Base-by-base conservation (phyloP, 2,888 invertebrate genomes). In the Trachelus iudaicus region DNA sequence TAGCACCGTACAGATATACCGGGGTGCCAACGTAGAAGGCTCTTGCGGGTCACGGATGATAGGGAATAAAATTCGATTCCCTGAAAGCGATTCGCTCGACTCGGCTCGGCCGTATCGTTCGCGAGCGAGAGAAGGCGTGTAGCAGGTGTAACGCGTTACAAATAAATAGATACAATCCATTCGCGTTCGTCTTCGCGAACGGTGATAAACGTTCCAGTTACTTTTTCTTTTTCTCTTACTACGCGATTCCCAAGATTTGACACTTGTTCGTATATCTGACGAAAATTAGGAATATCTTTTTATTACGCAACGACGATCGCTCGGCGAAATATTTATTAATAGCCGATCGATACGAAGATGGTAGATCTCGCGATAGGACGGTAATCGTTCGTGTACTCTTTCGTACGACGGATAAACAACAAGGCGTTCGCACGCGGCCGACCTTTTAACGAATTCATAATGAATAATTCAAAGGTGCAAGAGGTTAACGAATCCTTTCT, bases 391-490 rank as follows among this genome's bases (percentile, higher is more conserved):
- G 1, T 4, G 4, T 4, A 37, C 13, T 4, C 1, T 15, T 37
- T 15, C 13, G 4, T 37, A 13, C 1, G 37, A 4, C 13, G 40
- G 40, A 15, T 15, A 37, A 75, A 73, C 40, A 73, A 80, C 40
- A 30, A 74, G 69, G 31, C 34, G n/a, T 13, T 13, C 30, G 40
- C 40, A 6, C 40, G 40, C 40, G 40, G 40, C 4, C 40, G 15
- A 40, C 40, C 40, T 40, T 15, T 40, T 79, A 79, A 79, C 40
- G 74, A 79, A 85, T 80, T 77, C 77, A 75, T 15, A 40, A 79
- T 85, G 79, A 81, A 85, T 82, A 85, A 85, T 82, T 83, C 76
- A 79, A 31, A 76, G 73, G 76, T 79, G 75, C 40, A 80, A 82
- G 33, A 82, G 80, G 82, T 84, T 80, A 83, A 82, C 76, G 79